Evolutionary conservation across 2,797 vertebrate genomes (phyloP).

Genomic region (Chelonia mydas): DNA sequence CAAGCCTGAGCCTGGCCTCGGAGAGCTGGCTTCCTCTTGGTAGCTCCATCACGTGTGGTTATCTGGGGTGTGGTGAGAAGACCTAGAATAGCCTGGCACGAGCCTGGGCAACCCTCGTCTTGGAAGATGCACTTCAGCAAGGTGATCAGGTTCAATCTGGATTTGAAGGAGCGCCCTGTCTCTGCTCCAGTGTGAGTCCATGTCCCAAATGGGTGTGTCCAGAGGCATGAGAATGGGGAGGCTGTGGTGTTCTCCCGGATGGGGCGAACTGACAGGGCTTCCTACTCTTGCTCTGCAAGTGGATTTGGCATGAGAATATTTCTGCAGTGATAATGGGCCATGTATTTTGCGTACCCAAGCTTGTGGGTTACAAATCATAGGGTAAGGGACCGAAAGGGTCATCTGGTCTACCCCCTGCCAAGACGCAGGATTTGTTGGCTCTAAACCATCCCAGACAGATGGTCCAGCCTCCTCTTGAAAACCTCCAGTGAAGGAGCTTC

Average conservation of each 20-base stretch:
- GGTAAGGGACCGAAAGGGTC: too few species aligned
- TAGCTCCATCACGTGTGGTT: background rate
- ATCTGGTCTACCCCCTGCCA: too few species aligned
- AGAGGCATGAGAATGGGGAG: background rate
- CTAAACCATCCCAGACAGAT: too few species aligned
- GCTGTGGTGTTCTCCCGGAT: background rate
- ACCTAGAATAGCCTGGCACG: too few species aligned
- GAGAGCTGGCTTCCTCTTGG: background rate
- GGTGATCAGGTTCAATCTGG: too few species aligned
- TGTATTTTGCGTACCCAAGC: background rate
- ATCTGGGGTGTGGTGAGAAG: too few species aligned
- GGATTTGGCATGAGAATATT: background rate
- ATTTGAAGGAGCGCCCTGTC: too few species aligned
- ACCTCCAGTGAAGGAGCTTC: too few species aligned
- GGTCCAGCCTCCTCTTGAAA: too few species aligned
- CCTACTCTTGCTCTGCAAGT: background rate
- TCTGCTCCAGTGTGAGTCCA: too few species aligned
- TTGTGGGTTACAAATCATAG: background rate
- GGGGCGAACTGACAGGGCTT: background rate
- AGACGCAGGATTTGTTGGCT: too few species aligned
- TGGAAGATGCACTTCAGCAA: background rate
- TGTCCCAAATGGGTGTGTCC: background rate
- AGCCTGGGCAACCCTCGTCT: background rate
- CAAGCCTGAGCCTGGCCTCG: too few species aligned
- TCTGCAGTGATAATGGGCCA: background rate